Conservation (phyloP, 2,113 vertebrate genomes). For the Rhinoderma darwinii region DNA sequence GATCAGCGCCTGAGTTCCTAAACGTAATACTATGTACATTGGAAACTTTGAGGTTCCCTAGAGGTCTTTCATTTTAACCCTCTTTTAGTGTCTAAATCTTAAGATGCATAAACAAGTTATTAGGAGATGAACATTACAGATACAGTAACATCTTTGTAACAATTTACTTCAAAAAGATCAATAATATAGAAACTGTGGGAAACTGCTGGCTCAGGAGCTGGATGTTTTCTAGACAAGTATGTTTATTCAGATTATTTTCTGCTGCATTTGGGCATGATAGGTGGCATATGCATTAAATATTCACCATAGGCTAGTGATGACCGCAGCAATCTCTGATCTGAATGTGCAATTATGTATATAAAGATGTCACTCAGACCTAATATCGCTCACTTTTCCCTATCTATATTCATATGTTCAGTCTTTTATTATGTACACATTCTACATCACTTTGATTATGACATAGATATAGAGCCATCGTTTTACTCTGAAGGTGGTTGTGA, state of each 20-base stretch:
- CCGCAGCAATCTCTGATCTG: background rate
- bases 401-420: background rate
- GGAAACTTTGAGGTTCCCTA: background rate
- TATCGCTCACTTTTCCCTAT: background rate
- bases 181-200: background rate
- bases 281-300: background rate
- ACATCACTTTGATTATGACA: background rate
- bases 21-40: background rate
- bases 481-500: background rate
- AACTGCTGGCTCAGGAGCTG: background rate
- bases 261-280: background rate
- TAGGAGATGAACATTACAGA: background rate
- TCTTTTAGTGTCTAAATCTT: background rate
- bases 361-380: background rate
- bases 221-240: background rate
- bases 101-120: background rate
- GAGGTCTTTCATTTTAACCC: background rate
- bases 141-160: background rate
- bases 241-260: background rate
- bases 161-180: background rate
- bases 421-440: background rate
- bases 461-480: background rate
- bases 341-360: slow-evolving; percentile 1
- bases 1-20: background rate
- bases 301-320: background rate